phyloP scores from a whole-genome alignment of 2,888 invertebrate species.

The Cinara cedri region DNA sequence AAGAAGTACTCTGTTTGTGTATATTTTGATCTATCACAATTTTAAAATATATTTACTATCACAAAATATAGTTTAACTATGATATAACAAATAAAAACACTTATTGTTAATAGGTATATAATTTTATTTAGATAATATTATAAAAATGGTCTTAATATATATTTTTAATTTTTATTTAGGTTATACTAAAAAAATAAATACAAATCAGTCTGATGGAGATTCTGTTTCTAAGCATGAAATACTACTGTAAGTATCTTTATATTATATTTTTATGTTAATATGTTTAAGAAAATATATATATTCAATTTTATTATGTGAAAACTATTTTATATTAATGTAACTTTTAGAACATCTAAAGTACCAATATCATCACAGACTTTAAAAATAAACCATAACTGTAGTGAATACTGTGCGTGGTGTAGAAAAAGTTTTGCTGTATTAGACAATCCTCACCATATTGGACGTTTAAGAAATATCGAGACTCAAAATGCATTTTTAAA shows the following conservation, averaged over 20 bases:
- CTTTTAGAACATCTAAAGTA: neutral
- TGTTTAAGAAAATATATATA: neutral
- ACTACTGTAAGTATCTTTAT: neutral
- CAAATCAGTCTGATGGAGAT: too few species aligned
- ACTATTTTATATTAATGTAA: neutral
- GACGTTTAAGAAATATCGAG: neutral
- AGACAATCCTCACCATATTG: slow-evolving; percentile 29
- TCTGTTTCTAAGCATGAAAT: neutral
- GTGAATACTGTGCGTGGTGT: slow-evolving; percentile 5
- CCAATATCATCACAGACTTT: neutral
- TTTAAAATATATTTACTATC: too few species aligned
- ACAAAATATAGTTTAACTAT: too few species aligned
- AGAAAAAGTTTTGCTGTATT: neutral
- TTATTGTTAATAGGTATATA: too few species aligned
- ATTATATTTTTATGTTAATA: neutral
- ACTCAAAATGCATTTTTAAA: slow-evolving; percentile 33
- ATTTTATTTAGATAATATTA: too few species aligned
- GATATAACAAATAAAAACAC: too few species aligned
- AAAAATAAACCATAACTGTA: neutral
- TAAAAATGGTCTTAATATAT: neutral
- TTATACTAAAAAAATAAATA: neutral
- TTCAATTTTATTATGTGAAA: neutral
- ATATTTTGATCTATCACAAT: too few species aligned
- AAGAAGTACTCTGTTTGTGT: too few species aligned
- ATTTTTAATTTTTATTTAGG: neutral